Conservation (phyloP, 1,140 invertebrate species). For the Pseudobourletiella spinata region DNA sequence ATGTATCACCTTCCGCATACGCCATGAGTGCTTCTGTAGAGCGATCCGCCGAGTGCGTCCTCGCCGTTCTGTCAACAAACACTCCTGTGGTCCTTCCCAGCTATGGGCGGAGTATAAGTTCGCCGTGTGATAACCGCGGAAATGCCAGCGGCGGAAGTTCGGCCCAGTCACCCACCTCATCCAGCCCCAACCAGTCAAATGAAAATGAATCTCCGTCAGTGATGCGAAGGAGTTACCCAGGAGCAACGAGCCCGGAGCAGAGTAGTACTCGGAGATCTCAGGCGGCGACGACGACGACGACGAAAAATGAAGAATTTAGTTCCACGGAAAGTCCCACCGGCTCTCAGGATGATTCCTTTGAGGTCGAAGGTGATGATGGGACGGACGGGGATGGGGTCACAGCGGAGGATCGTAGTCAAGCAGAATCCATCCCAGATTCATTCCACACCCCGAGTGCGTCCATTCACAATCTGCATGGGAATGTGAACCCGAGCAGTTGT, state of each 20-base stretch:
- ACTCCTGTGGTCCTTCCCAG: neutral
- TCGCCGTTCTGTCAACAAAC: neutral
- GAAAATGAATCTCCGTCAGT: constrained; percentile 1
- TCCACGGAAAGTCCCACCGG: neutral
- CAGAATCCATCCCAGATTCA: constrained; percentile 9
- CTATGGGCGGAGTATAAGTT: constrained; percentile 4
- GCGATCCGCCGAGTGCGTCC: neutral
- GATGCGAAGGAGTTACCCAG: constrained; percentile 2
- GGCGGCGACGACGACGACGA: no score
- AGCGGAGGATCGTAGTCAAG: constrained; percentile 2
- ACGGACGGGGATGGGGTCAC: neutral
- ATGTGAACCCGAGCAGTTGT: neutral
- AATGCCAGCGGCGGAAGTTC: neutral
- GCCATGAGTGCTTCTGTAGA: constrained; percentile 3
- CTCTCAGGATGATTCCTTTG: neutral
- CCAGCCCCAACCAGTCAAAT: neutral
- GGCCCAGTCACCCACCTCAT: neutral
- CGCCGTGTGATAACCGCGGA: neutral
- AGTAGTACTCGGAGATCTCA: no score
- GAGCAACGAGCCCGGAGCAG: neutral
- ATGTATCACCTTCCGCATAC: constrained; percentile 1
- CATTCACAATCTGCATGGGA: constrained; percentile 15
- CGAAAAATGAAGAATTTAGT: neutral
- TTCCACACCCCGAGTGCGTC: constrained; percentile 27
- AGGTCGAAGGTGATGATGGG: neutral